These are phyloP conservation scores for Rhyzopertha dominica DNA, from an alignment of 1,140 invertebrate species.

Conservation along the genomic window DNA sequence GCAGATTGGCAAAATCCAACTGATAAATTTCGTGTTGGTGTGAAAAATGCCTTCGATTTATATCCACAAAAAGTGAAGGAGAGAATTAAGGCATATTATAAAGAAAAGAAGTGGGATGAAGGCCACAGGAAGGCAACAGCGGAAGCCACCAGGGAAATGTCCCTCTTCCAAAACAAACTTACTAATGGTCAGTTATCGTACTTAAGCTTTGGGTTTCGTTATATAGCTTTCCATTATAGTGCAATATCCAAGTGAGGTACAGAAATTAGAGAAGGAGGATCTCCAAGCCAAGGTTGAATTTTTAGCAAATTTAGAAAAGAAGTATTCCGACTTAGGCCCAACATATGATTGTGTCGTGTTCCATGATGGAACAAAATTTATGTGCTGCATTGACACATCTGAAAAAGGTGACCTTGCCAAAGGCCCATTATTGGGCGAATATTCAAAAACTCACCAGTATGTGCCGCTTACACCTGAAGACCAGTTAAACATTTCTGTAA, in stretches of 20 bases:
- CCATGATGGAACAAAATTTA: conserved; percentile 76
- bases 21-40: conserved; percentile 76
- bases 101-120: conserved; percentile 82
- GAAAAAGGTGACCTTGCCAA: conserved; percentile 73
- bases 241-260: conserved; percentile 57
- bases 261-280: conserved; percentile 87
- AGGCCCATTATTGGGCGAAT: conserved; percentile 80
- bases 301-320: conserved; percentile 80
- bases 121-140: conserved; percentile 72
- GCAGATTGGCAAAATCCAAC: conserved; percentile 76
- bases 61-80: conserved; percentile 82
- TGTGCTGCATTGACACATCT: conserved; percentile 83
- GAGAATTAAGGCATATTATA: conserved; percentile 74
- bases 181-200: too few relatives aligned
- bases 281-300: conserved; percentile 81
- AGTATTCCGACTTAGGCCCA: conserved; percentile 80
- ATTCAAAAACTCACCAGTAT: conserved; percentile 75
- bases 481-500: conserved; percentile 85
- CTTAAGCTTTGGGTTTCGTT: too few relatives aligned
- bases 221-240: too few relatives aligned
- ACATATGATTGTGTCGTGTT: conserved; percentile 93
- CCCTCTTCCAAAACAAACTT: too few relatives aligned
- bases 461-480: conserved; percentile 69
- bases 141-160: conserved; percentile 66
- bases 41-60: conserved; percentile 81